Evolutionary conservation across 2,888 invertebrate species (phyloP), one percentile per base, ranked within the genome.

Genomic region (Leuctra nigra): DNA sequence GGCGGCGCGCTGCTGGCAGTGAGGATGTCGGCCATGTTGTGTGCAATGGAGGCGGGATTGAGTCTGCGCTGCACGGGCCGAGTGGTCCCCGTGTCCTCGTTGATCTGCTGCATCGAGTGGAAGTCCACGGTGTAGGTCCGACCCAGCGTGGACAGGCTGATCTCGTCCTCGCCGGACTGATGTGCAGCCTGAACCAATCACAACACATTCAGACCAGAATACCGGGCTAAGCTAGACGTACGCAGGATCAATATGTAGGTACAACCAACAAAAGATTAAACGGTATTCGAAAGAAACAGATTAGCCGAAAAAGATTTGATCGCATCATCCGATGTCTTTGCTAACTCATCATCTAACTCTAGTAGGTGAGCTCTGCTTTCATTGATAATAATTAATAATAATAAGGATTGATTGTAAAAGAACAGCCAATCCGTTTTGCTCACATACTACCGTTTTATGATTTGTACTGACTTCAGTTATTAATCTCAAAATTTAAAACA

Each of bases 31-130:
- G 56, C 56, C 47, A 50, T 55, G 38, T 46, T 54, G 18, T 7
- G 35, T 4, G 55, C 35, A 16, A 47, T 29, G 33, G 55, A 47
- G 16, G 55, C 46, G 35, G 87, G 82, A 62, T 82, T 79, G 29
- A 83, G 78, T 66, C 85, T 80, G 41, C 93, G 83, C 72, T 95
- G 95, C 61, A 98, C 92, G 38, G 92, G 87, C 46, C 96, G 78
- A 33, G 94, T 88, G 24, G 93, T 94, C 60, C 97, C 97, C 0
- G 95, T 93, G 72, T 96, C 96, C 77, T 98, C 97, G 73, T 97
- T 98, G 63, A 97, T 91, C 78, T 98, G 96, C 73, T 95, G 95
- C 95, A 97, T 94, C 65, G 93, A 87, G 69, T 92, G 88, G 69
- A 98, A 90, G 77, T 98, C 97, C 63, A 98, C 87, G 1, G 95